phyloP scores from a whole-genome alignment of 2,797 vertebrate genomes.

The Petrocephalus sullivani region DNA sequence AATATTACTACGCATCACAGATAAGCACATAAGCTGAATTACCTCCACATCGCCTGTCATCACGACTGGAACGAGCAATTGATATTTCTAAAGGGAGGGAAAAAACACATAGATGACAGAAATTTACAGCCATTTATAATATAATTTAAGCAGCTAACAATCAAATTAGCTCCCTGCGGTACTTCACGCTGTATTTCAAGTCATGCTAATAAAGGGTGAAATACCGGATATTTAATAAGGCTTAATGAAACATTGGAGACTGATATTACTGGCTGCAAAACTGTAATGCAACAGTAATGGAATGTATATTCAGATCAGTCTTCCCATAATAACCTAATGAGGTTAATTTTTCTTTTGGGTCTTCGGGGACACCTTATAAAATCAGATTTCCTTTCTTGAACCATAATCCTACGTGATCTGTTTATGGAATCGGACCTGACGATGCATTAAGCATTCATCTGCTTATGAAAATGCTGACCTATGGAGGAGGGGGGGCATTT shows the following conservation, averaged over 20 bases:
- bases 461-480: slow-evolving; percentile 5
- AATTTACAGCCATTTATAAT: slow-evolving; percentile 49
- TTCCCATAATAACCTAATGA: slow-evolving; percentile 15
- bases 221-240: slow-evolving; percentile 61
- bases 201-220: slow-evolving; percentile 59
- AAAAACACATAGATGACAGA: slow-evolving; percentile 40
- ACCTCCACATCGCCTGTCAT: slow-evolving; percentile 89
- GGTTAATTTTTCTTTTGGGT: slow-evolving; percentile 2
- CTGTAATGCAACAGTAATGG: background rate
- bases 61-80: slow-evolving; percentile 84
- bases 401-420: background rate
- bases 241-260: slow-evolving; percentile 43
- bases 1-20: background rate
- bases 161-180: slow-evolving; percentile 51
- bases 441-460: background rate
- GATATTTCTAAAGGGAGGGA: slow-evolving; percentile 75
- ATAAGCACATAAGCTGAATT: slow-evolving; percentile 30
- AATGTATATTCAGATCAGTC: slow-evolving; percentile 5
- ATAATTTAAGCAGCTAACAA: slow-evolving; percentile 48
- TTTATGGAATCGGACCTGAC: background rate
- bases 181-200: slow-evolving; percentile 58
- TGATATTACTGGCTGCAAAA: background rate
- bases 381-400: slow-evolving; percentile 10
- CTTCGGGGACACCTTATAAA: slow-evolving; percentile 4
- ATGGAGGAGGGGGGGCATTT: background rate